Evolutionary conservation across 2,797 vertebrate species (phyloP), one percentile per base, ranked within the genome.

Genomic region (Crocidura indochinensis): DNA sequence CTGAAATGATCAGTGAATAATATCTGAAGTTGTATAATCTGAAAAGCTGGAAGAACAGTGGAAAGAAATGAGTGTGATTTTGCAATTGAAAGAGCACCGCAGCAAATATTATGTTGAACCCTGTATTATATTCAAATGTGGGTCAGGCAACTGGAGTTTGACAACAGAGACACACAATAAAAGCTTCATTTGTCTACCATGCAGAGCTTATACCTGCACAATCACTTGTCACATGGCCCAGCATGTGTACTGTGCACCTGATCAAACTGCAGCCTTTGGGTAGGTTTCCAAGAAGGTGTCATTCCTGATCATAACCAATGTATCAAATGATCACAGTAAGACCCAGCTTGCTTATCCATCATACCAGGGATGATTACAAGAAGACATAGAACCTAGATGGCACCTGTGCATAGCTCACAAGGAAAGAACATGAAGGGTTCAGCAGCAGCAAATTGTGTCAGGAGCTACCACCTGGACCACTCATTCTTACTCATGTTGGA

Each of bases 31-130:
- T n/a, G 0, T 46, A 14, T n/a, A 4, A 19, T 78, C 47, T 82
- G 20, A 82, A 68, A 17, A n/a, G 22, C 31, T 88, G 38, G 38
- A 38, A 62, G 49, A 90, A 90, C 47, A 83, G 44, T 72, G 12
- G 27, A 92, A 75, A 72, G 20, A 76, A 78, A 29, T 26, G 19
- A 38, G 2, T 38, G 2, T 5, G 5, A 38, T 38, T 38, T 38
- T 38, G 38, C 38, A 38, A 38, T 38, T 38, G 38, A 5, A 79
- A 86, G 2, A 46, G 5, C 11, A 73, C 3, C 38, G n/a, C 47
- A 72, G 44, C 6, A 65, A 31, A 56, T 0, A 51, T 38, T 67
- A 62, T 49, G 0, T 49, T n/a, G 27, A n/a, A 4, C 53, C 22
- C 10, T 64, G 17, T 6, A 22, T 2, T 72, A 2, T 71, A 19